Conservation (phyloP, 2,113 vertebrate species). For the Lepus europaeus region DNA sequence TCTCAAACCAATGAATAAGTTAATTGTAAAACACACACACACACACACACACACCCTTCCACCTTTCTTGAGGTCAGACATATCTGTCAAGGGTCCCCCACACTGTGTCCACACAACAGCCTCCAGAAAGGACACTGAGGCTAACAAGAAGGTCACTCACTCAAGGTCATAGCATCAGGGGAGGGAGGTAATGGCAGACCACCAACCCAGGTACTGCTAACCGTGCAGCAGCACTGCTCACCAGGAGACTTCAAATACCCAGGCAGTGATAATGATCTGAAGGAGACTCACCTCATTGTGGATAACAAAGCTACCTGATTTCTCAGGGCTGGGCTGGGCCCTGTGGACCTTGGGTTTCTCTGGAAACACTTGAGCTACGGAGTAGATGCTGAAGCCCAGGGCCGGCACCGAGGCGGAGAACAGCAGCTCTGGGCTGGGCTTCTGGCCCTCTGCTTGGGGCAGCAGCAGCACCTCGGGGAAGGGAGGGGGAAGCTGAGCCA, state of each 20-base stretch:
- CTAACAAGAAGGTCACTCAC: not conserved
- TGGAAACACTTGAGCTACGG: constrained; percentile 76
- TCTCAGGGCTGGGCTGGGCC: not conserved
- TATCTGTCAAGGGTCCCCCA: not conserved
- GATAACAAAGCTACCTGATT: constrained; percentile 76
- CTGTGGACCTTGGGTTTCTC: fast-evolving
- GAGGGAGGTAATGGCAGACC: not conserved
- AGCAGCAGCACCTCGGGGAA: constrained; percentile 87
- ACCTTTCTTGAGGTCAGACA: not conserved
- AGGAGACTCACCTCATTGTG: constrained; percentile 89
- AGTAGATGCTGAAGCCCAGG: constrained; percentile 92
- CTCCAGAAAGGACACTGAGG: not conserved
- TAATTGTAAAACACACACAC: no score
- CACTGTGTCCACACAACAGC: not conserved
- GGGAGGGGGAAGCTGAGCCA: constrained; percentile 25
- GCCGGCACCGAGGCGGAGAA: constrained; percentile 91
- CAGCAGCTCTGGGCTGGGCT: constrained; percentile 89
- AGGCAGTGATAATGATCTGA: not conserved
- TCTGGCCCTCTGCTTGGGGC: constrained; percentile 81
- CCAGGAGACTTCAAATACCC: not conserved
- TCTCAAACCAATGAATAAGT: no score
- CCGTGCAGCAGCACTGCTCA: not conserved
- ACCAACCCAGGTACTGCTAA: not conserved
- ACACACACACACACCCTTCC: no score
- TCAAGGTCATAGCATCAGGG: not conserved